These are phyloP conservation scores for Cryptotermes secundus DNA, from an alignment of 1,140 invertebrate genomes.

Conservation along the genomic window DNA sequence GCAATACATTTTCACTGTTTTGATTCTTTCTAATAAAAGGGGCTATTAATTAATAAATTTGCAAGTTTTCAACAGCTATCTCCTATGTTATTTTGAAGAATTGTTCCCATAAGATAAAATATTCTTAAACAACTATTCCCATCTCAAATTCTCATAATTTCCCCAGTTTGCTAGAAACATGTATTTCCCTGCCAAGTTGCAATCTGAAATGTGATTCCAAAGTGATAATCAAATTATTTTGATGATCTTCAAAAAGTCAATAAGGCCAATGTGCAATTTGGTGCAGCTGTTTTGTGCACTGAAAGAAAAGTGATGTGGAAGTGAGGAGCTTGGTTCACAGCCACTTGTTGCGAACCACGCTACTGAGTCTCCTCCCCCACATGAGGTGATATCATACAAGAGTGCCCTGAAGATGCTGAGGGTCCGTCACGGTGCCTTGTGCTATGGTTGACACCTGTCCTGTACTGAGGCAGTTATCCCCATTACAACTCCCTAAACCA, in stretches of 20 bases:
- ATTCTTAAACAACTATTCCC: not conserved
- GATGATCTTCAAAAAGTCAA: not conserved
- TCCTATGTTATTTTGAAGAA: not conserved
- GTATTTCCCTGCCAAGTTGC: slow-evolving; percentile 10
- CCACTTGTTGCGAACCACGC: slow-evolving; percentile 67
- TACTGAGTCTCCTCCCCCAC: slow-evolving; percentile 78
- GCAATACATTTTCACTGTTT: not conserved
- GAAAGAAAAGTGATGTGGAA: slow-evolving; percentile 3
- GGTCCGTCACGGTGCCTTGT: slow-evolving; percentile 55
- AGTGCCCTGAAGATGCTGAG: slow-evolving; percentile 79
- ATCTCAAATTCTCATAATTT: not conserved
- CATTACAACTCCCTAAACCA: not conserved
- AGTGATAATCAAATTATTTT: not conserved
- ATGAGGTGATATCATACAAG: slow-evolving; percentile 91
- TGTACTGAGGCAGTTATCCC: slow-evolving; percentile 36
- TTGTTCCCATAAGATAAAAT: not conserved
- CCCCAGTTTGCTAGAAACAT: not conserved
- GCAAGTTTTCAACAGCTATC: not conserved
- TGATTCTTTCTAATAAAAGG: not conserved
- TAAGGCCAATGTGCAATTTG: not conserved
- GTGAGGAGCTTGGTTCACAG: slow-evolving; percentile 48
- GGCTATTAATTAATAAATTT: not conserved
- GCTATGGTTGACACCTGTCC: slow-evolving; percentile 40
- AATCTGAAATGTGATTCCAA: not conserved
- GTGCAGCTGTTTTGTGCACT: not conserved